A percentile compares a stretch with the other conserved stretches of the same genome.
phyloP scores from a whole-genome alignment of 2,113 vertebrate species.

The Epinephelus lanceolatus region DNA sequence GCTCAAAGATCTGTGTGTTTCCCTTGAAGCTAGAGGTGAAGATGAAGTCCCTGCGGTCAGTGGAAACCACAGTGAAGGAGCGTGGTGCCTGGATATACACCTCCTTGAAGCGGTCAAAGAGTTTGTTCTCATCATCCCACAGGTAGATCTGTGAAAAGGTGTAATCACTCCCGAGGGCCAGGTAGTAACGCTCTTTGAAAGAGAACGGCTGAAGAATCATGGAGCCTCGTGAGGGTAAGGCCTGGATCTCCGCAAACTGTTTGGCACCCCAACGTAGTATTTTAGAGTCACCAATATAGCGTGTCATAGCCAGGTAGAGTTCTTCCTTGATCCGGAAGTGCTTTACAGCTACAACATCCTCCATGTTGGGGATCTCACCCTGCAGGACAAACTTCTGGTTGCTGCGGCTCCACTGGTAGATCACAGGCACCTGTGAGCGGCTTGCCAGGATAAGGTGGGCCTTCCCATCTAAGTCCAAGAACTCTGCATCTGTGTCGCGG shows the following conservation, averaged over 20 bases:
- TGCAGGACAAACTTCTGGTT: constrained; percentile 93
- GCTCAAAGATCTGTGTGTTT: constrained; percentile 97
- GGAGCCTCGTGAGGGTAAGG: constrained; percentile 94
- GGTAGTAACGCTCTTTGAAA: constrained; percentile 93
- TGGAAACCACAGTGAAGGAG: constrained; percentile 96
- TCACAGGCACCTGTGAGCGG: constrained; percentile 95
- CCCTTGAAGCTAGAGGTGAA: constrained; percentile 99
- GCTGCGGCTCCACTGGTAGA: constrained; percentile 95
- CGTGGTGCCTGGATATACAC: constrained; percentile 96
- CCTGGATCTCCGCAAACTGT: constrained; percentile 94
- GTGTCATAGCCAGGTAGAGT: constrained; percentile 94
- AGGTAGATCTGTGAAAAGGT: constrained; percentile 97
- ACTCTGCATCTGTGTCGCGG: constrained; percentile 96
- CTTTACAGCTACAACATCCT: constrained; percentile 96
- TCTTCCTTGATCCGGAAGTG: constrained; percentile 91
- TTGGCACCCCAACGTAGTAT: constrained; percentile 94
- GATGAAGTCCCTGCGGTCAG: constrained; percentile 95
- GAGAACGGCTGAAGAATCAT: constrained; percentile 97
- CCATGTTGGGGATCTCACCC: constrained; percentile 95
- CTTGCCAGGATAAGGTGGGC: constrained; percentile 94
- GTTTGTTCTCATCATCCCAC: constrained; percentile 92
- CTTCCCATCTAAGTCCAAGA: constrained; percentile 93
- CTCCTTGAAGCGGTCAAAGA: constrained; percentile 95
- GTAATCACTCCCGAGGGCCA: constrained; percentile 96
- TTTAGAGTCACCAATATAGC: constrained; percentile 97